A percentile compares a stretch with the other conserved stretches of the same genome.
Conservation (phyloP, 1,140 invertebrate genomes). For the Aleiodes sp. region DNA sequence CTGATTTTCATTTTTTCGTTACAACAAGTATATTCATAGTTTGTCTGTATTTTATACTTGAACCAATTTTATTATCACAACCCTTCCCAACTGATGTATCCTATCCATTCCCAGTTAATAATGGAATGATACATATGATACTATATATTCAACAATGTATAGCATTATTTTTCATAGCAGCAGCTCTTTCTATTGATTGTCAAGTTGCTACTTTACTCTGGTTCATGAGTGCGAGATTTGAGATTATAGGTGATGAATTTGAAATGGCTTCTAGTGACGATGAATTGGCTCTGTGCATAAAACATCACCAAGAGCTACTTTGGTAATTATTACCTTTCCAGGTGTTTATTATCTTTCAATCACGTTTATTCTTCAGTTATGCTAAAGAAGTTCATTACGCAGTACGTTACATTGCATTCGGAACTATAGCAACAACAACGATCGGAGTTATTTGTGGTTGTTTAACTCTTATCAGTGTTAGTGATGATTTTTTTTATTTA, state of each 20-base stretch:
- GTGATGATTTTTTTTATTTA: slow-evolving; percentile 12
- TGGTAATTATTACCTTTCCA: slow-evolving; percentile 11
- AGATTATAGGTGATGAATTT: slow-evolving; percentile 35
- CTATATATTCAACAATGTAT: slow-evolving; percentile 41
- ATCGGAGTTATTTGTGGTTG: slow-evolving; percentile 37
- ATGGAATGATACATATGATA: slow-evolving; percentile 24
- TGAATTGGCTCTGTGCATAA: slow-evolving; percentile 28
- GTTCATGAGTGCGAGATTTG: slow-evolving; percentile 38
- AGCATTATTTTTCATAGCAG: slow-evolving; percentile 33
- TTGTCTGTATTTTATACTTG: slow-evolving; percentile 21
- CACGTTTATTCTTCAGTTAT: slow-evolving; percentile 20
- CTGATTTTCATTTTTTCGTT: slow-evolving; percentile 29
- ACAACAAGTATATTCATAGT: slow-evolving; percentile 35
- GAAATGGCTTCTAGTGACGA: slow-evolving; percentile 1
- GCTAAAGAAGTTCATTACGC: slow-evolving; percentile 30
- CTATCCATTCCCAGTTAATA: slow-evolving; percentile 43
- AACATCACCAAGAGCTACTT: slow-evolving; percentile 33
- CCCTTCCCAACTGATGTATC: slow-evolving; percentile 38
- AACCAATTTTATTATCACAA: slow-evolving; percentile 31
- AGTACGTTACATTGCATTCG: slow-evolving; percentile 33
- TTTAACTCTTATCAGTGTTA: slow-evolving; percentile 39
- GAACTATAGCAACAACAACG: slow-evolving; percentile 31
- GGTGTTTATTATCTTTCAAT: neutral
- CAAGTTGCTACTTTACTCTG: slow-evolving; percentile 36
- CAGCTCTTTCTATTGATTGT: slow-evolving; percentile 36